Conservation (phyloP, 2,113 vertebrate species). For the Myotis davidii region DNA sequence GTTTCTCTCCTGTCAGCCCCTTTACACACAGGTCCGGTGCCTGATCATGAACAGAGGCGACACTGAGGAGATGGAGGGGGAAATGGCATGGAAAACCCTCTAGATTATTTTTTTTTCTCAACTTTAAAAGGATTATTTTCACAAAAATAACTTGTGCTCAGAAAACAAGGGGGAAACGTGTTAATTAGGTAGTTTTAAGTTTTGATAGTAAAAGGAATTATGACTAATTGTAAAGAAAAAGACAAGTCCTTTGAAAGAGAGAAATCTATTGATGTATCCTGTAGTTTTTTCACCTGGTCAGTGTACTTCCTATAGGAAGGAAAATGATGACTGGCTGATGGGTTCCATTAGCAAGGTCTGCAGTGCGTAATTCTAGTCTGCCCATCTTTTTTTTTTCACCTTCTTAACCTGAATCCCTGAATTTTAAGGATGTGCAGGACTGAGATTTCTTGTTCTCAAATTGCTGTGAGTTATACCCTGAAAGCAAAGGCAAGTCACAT, state of each 20-base stretch:
- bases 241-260: neutral
- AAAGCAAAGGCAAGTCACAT: constrained; percentile 15
- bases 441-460: constrained; percentile 36
- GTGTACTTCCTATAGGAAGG: neutral
- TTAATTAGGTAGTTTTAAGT: neutral
- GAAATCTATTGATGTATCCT: constrained; percentile 44
- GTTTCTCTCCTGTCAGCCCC: neutral
- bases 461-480: neutral
- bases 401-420: neutral
- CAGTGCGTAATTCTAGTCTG: neutral
- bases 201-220: constrained; percentile 22
- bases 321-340: constrained; percentile 39
- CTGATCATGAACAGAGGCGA: neutral
- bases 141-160: neutral
- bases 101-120: neutral
- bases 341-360: constrained; percentile 60
- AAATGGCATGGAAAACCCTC: neutral
- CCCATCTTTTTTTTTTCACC: constrained; percentile 48
- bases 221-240: neutral
- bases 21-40: neutral
- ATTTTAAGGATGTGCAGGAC: neutral
- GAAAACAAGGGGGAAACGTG: neutral
- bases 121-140: constrained; percentile 29
- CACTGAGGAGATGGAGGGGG: neutral
- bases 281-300: constrained; percentile 60